These are phyloP conservation scores for Cotesia typhae DNA, from an alignment of 1,140 invertebrate genomes.

Conservation along the genomic window DNA sequence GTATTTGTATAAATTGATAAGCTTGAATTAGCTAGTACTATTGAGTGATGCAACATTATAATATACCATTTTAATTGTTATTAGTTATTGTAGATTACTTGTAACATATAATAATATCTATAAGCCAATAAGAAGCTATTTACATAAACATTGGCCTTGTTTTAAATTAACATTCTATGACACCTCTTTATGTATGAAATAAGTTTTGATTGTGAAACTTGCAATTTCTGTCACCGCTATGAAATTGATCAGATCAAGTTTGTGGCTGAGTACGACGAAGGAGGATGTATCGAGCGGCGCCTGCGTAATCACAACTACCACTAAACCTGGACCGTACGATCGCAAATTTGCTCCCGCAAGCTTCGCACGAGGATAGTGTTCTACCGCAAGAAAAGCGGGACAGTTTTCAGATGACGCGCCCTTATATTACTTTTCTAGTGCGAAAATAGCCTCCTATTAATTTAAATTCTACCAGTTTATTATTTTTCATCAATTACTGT, in stretches of 20 bases:
- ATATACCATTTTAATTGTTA: too few species aligned
- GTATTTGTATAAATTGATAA: too few species aligned
- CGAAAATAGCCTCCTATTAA: background rate
- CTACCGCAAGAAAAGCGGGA: slow-evolving; percentile 41
- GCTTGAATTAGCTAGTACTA: too few species aligned
- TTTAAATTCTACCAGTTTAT: background rate
- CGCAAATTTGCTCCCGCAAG: background rate
- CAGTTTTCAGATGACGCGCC: slow-evolving; percentile 51
- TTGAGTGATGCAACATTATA: too few species aligned
- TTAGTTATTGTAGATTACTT: too few species aligned
- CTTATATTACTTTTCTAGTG: slow-evolving; percentile 39
- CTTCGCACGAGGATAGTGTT: slow-evolving; percentile 24
- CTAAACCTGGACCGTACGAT: slow-evolving; percentile 16
- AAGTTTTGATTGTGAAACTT: too few species aligned
- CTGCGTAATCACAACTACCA: slow-evolving; percentile 46
- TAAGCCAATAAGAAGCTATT: too few species aligned
- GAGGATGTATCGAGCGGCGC: slow-evolving; percentile 59
- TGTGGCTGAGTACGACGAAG: slow-evolving; percentile 24
- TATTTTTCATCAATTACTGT: background rate
- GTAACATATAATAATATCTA: too few species aligned
- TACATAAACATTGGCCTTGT: too few species aligned
- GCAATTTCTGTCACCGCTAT: background rate
- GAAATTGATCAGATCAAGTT: slow-evolving; percentile 8
- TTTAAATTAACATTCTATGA: too few species aligned
- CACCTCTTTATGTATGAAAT: too few species aligned